Base-by-base conservation (phyloP, 1,140 invertebrate genomes). In the Aculops lycopersici region DNA sequence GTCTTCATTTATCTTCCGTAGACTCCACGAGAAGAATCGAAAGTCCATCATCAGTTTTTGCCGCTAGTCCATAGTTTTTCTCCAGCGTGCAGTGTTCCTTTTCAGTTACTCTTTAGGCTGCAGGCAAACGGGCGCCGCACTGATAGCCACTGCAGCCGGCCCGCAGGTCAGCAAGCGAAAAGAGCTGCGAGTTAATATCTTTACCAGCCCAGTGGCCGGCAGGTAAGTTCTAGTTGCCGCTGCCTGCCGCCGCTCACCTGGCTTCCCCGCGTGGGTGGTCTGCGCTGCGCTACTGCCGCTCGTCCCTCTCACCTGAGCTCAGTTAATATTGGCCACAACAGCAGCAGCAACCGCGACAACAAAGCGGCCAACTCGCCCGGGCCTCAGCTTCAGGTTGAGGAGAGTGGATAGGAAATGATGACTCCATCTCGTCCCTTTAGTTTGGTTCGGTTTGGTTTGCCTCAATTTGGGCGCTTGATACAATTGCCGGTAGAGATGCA, bases 271-370 rank as follows among this genome's bases (percentile, higher is more conserved):
- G 8, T 31, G 24, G n/a, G 24, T 31, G 24, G n/a, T 8, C n/a
- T 8, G n/a, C 8, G n/a, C 24, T 31, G 24, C 8, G 8, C n/a
- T 8, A 31, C 24, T 31, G 24, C 8, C n/a, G 24, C 24, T 8
- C n/a, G n/a, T n/a, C n/a, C n/a, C 24, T n/a, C 8, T 8, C n/a
- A 31, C 24, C n/a, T 37, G 8, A 37, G 16, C n/a, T 8, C 5
- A 8, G 16, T 5, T 17, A 17, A 37, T 15, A 37, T 8, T 17
- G 16, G 16, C 37, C 5, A 16, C 37, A 37, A 37, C 37, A 37
- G 37, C 37, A 37, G 16, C 37, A 37, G n/a, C 37, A n/a, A 15
- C 37, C 8, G 37, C 37, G 12, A n/a, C 24, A 31, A n/a, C 24
- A 31, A 31, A 8, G n/a, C 8, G 8, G n/a, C 8, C 24, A 31